A percentile compares a stretch with the other conserved stretches of the same genome.
Conservation (phyloP, 2,888 invertebrate species). For the Chrysolina haemoptera region DNA sequence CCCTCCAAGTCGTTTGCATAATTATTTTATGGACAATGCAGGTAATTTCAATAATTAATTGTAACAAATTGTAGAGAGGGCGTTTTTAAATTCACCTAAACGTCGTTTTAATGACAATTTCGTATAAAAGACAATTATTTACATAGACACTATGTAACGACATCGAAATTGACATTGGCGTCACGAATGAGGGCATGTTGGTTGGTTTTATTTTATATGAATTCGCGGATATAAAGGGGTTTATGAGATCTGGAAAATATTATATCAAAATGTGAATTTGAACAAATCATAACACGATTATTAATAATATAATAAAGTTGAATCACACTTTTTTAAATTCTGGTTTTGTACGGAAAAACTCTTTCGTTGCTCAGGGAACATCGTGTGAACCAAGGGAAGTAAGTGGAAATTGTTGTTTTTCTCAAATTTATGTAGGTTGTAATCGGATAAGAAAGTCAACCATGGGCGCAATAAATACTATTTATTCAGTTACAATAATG, state of each 20-base stretch:
- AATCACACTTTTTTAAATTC: neutral
- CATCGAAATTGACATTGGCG: conserved; percentile 20
- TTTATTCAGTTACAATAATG: no score
- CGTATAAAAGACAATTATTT: conserved; percentile 18
- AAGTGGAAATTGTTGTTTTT: no score
- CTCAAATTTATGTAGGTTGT: no score
- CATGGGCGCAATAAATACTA: no score
- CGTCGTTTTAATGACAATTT: conserved; percentile 20
- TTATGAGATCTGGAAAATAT: no score
- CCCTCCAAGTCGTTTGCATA: conserved; percentile 26
- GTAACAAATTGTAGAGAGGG: conserved; percentile 33
- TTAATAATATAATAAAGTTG: neutral
- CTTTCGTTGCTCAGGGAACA: no score
- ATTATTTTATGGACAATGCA: conserved; percentile 38
- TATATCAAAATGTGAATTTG: no score
- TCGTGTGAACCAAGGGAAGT: no score
- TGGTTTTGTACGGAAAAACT: no score
- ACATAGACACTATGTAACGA: conserved; percentile 8
- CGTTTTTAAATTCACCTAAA: conserved; percentile 29
- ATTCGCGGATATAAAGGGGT: no score
- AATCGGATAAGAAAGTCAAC: no score
- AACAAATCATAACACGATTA: neutral
- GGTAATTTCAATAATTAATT: conserved; percentile 43
- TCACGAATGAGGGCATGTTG: conserved; percentile 9
- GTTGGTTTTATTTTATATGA: neutral